phyloP scores from a whole-genome alignment of 2,797 vertebrate species.

The Hippocampus kuda region DNA sequence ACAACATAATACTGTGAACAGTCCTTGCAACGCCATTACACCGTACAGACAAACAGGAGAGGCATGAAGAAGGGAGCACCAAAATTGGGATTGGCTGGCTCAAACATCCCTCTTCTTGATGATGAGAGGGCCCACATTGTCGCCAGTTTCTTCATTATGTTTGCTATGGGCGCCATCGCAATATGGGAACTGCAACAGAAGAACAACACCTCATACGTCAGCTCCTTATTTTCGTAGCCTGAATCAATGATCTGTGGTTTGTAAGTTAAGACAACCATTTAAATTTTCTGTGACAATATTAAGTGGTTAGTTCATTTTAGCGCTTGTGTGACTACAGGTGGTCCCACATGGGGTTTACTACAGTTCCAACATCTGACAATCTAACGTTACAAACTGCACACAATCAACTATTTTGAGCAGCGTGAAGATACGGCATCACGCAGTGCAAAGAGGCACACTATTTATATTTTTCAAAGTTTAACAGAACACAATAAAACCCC shows the following conservation, averaged over 20 bases:
- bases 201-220: not conserved
- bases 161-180: conserved; percentile 70
- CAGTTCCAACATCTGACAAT: too few species aligned
- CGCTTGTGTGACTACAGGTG: not conserved
- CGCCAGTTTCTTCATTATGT: conserved; percentile 71
- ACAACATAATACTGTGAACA: not conserved
- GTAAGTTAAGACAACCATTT: not conserved
- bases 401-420: too few species aligned
- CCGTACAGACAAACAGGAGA: not conserved
- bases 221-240: not conserved
- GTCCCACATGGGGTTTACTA: too few species aligned
- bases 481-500: too few species aligned
- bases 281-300: not conserved
- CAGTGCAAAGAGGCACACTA: too few species aligned
- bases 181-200: conserved; percentile 61
- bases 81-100: not conserved
- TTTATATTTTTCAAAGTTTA: too few species aligned
- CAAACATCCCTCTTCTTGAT: conserved; percentile 65
- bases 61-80: not conserved
- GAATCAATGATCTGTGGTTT: not conserved
- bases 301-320: not conserved
- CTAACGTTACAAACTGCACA: too few species aligned
- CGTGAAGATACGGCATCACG: too few species aligned
- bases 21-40: not conserved
- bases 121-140: conserved; percentile 76